phyloP scores from a whole-genome alignment of 2,113 vertebrate genomes.

The Alces alces region DNA sequence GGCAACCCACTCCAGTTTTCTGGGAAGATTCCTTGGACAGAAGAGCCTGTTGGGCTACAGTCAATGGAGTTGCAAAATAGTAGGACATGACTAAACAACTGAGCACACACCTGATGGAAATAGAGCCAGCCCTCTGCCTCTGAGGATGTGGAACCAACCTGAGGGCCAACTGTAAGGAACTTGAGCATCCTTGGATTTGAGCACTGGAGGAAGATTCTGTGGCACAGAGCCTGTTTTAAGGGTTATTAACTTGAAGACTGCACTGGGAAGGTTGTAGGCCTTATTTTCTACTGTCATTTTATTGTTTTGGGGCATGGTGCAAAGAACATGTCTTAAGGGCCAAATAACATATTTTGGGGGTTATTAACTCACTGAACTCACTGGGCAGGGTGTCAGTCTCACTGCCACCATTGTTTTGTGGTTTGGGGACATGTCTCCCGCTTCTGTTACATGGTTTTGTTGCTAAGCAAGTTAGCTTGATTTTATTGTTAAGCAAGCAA shows the following conservation, averaged over 20 bases:
- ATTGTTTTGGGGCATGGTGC: not conserved
- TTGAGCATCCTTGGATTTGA: not conserved
- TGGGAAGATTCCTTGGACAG: not conserved
- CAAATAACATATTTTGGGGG: not conserved
- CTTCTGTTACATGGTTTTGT: not conserved
- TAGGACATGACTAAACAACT: not conserved
- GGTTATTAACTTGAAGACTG: not conserved
- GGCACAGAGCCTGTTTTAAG: not conserved
- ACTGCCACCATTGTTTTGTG: not conserved
- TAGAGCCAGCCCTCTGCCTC: not conserved
- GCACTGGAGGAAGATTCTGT: not conserved
- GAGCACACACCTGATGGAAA: not conserved
- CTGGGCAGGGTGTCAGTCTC: not conserved
- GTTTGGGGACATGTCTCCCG: rapidly evolving
- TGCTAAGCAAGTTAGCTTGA: not conserved
- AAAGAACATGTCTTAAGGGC: not conserved
- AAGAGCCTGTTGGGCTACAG: not conserved
- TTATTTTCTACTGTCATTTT: not conserved
- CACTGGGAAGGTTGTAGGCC: not conserved
- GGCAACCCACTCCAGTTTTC: not conserved
- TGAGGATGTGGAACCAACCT: not conserved
- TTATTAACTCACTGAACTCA: not conserved
- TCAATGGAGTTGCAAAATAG: not conserved
- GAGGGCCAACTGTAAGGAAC: not conserved
- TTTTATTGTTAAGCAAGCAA: not conserved